Evolutionary conservation across 2,888 invertebrate species (phyloP).

Genomic region (Drosophila formosana): DNA sequence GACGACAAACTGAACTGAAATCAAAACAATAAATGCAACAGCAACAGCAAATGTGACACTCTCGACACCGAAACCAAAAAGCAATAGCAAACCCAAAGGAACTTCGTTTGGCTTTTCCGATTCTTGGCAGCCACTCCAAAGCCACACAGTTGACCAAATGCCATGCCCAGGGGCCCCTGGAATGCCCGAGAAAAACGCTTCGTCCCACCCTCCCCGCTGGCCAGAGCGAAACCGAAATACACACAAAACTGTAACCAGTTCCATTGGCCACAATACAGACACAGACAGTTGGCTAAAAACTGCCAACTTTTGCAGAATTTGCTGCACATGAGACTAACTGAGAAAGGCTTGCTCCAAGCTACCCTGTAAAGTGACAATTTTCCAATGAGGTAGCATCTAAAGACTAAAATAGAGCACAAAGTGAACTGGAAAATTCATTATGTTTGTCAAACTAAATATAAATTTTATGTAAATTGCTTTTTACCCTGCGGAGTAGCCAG

Average conservation of each 20-base stretch:
- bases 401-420: neutral
- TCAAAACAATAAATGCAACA: slow-evolving; percentile 53
- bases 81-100: slow-evolving; percentile 37
- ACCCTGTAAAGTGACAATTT: neutral
- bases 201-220: neutral
- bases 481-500: neutral
- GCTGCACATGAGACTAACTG: slow-evolving; percentile 12
- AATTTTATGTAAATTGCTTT: neutral
- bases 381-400: neutral
- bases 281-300: slow-evolving; percentile 48
- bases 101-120: slow-evolving; percentile 48
- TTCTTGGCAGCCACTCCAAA: slow-evolving; percentile 38
- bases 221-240: slow-evolving; percentile 29
- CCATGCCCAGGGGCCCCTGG: slow-evolving; percentile 18
- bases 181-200: slow-evolving; percentile 14
- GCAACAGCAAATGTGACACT: slow-evolving; percentile 46
- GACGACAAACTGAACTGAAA: slow-evolving; percentile 30
- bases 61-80: slow-evolving; percentile 24
- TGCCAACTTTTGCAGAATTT: slow-evolving; percentile 40
- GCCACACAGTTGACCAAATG: slow-evolving; percentile 41
- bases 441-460: neutral
- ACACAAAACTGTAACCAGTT: slow-evolving; percentile 43
- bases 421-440: neutral
- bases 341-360: neutral
- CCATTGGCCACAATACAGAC: slow-evolving; percentile 35